A percentile compares a stretch with the other conserved stretches of the same genome.
phyloP scores from a whole-genome alignment of 2,888 invertebrate species.

The Epirrhoe alternata region DNA sequence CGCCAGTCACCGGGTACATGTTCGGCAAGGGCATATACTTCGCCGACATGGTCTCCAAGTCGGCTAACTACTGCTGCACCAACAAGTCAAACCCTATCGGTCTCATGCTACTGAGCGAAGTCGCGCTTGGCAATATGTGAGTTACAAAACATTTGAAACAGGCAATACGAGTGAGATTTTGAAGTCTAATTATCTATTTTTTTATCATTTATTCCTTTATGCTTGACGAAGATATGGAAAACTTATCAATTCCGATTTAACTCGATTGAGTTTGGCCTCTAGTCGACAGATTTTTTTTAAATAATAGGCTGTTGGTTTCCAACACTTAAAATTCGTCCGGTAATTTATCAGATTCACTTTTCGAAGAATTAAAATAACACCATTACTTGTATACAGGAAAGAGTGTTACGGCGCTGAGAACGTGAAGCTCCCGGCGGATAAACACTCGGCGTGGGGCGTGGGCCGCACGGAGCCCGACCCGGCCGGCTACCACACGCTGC shows the following conservation, averaged over 20 bases:
- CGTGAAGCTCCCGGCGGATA: conserved; percentile 92
- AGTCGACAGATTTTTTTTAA: too few species aligned
- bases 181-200: too few species aligned
- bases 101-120: conserved; percentile 96
- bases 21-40: conserved; percentile 99
- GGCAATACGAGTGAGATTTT: background rate
- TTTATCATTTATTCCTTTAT: too few species aligned
- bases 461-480: conserved; percentile 95
- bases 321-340: too few species aligned
- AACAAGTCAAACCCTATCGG: conserved; percentile 89
- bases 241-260: too few species aligned
- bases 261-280: too few species aligned
- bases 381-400: conserved; percentile 82
- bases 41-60: conserved; percentile 99
- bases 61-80: conserved; percentile 97
- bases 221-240: too few species aligned
- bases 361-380: too few species aligned
- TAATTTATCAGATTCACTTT: too few species aligned
- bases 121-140: conserved; percentile 96
- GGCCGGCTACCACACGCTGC: conserved; percentile 64
- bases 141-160: conserved; percentile 54
- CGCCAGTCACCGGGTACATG: conserved; percentile 97
- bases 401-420: conserved; percentile 90
- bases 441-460: conserved; percentile 94
- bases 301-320: too few species aligned